Conservation (phyloP, 2,888 invertebrate genomes). For the Cephus sareptanus region DNA sequence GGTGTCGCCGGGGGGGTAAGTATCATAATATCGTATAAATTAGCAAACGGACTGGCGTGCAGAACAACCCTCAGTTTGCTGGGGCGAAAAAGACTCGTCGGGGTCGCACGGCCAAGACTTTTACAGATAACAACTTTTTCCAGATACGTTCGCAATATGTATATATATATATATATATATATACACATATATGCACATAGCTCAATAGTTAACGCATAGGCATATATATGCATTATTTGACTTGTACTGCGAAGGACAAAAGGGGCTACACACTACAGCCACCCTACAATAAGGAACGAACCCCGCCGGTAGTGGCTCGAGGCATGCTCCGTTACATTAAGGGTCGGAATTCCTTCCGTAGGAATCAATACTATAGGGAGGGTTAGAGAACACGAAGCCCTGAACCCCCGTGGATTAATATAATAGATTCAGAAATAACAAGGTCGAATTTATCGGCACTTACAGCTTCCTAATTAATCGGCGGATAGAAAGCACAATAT, state of each 20-base stretch:
- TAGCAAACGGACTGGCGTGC: background rate
- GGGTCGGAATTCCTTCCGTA: background rate
- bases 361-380: background rate
- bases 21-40: background rate
- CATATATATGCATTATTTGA: slow-evolving; percentile 14
- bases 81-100: background rate
- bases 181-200: slow-evolving; percentile 3
- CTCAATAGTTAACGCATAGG: no score
- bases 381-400: background rate
- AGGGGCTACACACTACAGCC: background rate
- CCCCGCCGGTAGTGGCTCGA: background rate
- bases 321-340: background rate
- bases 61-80: background rate
- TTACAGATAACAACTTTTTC: background rate
- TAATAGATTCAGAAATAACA: background rate
- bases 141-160: background rate
- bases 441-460: background rate
- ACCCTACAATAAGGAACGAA: background rate
- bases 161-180: background rate
- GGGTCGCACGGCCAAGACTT: background rate
- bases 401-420: background rate
- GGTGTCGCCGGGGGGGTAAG: background rate
- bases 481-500: background rate
- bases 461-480: background rate
- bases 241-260: background rate